phyloP scores from a whole-genome alignment of 2,888 invertebrate genomes.

The Acleris cristana region DNA sequence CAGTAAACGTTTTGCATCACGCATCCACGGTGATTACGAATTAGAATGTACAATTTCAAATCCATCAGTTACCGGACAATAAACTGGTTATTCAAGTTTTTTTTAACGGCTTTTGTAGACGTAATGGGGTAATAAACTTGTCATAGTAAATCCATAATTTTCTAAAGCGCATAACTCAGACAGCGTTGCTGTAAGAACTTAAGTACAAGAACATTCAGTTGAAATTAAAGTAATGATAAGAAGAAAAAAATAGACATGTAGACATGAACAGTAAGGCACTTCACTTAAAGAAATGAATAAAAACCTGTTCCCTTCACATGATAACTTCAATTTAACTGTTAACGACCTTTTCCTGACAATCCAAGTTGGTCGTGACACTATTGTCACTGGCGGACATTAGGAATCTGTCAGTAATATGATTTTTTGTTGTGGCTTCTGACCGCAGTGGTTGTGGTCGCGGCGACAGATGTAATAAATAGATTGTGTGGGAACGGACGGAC shows the following conservation, averaged over 20 bases:
- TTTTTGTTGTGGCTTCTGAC: slow-evolving; percentile 5
- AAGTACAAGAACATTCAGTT: too few relatives aligned
- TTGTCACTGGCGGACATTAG: background rate
- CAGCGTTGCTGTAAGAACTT: too few relatives aligned
- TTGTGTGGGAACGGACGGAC: slow-evolving; percentile 11
- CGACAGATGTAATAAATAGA: slow-evolving; percentile 12
- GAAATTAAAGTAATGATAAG: too few relatives aligned
- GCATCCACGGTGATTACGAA: background rate
- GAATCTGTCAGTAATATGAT: background rate
- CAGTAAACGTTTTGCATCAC: background rate
- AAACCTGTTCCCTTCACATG: background rate
- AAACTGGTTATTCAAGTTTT: background rate
- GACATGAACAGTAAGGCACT: too few relatives aligned
- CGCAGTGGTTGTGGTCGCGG: slow-evolving; percentile 3
- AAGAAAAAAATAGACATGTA: too few relatives aligned
- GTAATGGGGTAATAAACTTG: too few relatives aligned
- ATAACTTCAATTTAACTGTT: background rate
- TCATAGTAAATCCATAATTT: too few relatives aligned
- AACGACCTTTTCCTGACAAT: background rate
- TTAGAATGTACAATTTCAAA: background rate
- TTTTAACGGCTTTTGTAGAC: too few relatives aligned
- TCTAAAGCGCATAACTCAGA: too few relatives aligned
- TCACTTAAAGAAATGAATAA: too few relatives aligned
- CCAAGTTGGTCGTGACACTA: background rate
- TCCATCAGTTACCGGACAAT: background rate